Evolutionary conservation across 2,888 invertebrate species (phyloP).

Genomic region (Cryptocephalus moraei): DNA sequence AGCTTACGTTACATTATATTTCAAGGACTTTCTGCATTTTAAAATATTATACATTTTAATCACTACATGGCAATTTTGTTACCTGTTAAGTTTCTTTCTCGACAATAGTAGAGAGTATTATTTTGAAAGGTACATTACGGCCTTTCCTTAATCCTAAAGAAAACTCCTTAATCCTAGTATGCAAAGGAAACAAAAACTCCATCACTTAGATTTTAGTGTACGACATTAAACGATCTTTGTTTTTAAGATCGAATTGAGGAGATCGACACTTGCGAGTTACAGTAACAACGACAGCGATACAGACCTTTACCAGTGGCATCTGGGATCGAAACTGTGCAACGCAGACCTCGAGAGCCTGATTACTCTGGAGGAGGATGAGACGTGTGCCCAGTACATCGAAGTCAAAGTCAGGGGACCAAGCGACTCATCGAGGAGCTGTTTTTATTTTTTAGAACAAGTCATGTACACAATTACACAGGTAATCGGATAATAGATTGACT

Average conservation of each 20-base stretch:
- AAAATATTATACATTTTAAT: too few species aligned
- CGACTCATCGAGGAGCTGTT: constrained; percentile 46
- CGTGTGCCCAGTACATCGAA: constrained; percentile 46
- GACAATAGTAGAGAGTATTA: too few species aligned
- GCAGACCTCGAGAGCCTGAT: constrained; percentile 59
- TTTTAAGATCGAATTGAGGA: constrained; percentile 28
- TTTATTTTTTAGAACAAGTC: constrained; percentile 60
- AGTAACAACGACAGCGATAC: constrained; percentile 45
- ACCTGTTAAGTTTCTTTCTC: too few species aligned
- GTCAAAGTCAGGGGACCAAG: constrained; percentile 56
- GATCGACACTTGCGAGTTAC: constrained; percentile 26
- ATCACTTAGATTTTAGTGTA: too few species aligned
- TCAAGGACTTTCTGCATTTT: too few species aligned
- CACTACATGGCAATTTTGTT: too few species aligned
- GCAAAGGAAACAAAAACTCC: too few species aligned
- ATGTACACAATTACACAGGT: constrained; percentile 52
- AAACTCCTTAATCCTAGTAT: too few species aligned
- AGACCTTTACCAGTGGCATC: constrained; percentile 63
- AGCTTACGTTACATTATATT: too few species aligned
- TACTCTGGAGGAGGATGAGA: constrained; percentile 45
- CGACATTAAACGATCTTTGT: too few species aligned
- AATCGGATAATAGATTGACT: constrained; percentile 1
- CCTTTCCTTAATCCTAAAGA: too few species aligned
- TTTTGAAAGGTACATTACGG: too few species aligned
- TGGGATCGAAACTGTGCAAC: constrained; percentile 59